Percentiles rank a stretch among this genome's conserved stretches.
These are phyloP conservation scores for Mus caroli DNA, from an alignment of 2,797 vertebrate species.

Conservation along the genomic window DNA sequence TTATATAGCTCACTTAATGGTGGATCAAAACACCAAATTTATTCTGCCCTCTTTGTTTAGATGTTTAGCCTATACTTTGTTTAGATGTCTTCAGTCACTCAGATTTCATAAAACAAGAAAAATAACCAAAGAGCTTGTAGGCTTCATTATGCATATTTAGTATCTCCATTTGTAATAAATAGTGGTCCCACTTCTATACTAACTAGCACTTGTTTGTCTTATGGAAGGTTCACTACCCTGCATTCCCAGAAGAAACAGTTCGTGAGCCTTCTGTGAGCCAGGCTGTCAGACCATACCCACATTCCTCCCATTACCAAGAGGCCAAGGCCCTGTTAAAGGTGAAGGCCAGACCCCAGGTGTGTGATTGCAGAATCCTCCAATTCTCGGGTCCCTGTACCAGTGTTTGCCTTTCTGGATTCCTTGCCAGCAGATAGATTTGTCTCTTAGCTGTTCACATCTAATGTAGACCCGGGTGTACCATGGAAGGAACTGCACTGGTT, in stretches of 20 bases:
- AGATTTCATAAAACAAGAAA: neutral
- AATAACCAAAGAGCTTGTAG: neutral
- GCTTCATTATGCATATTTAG: neutral
- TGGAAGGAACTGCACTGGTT: neutral
- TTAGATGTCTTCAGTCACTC: neutral
- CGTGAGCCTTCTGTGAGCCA: neutral
- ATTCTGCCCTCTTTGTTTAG: neutral
- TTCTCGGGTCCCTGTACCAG: neutral
- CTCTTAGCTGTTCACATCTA: neutral
- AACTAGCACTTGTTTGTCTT: neutral
- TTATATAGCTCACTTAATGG: neutral
- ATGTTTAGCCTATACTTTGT: neutral
- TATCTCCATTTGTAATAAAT: neutral
- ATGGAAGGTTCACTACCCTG: neutral
- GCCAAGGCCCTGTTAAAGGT: neutral
- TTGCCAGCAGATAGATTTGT: neutral
- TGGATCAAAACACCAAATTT: neutral
- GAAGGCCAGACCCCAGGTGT: neutral
- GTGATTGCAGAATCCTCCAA: neutral
- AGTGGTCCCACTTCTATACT: neutral
- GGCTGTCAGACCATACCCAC: neutral
- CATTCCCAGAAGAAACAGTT: neutral
- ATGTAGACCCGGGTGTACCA: neutral
- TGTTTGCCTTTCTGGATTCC: neutral
- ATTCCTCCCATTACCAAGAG: neutral